Base-by-base conservation (phyloP, 2,797 vertebrate genomes). In the Pantherophis alleghaniensis region DNA sequence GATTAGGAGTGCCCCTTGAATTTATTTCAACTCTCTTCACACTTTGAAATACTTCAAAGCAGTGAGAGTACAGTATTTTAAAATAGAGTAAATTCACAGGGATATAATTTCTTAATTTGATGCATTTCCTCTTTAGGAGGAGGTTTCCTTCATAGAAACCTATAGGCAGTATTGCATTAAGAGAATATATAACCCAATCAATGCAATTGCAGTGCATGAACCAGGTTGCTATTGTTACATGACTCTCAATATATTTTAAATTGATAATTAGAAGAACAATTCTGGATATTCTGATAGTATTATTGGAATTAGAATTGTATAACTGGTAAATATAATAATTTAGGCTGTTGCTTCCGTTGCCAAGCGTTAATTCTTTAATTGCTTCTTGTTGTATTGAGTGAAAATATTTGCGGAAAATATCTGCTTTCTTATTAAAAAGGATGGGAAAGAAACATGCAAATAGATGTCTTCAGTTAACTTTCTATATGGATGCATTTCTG, bases 271-370 rank as follows among this genome's bases (percentile, higher is more conserved):
- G 47, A 94, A 32, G 87, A 92, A 53, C 91, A 0, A 0, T 93
- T 94, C 63, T 93, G 93, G 95, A 95, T 92, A 83, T 93, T 94
- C 56, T 90, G 93, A 86, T 88, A 94, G 53, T 63, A 94, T 94
- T 95, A 93, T 61, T 94, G 92, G 47, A 90, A 94, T n/a, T 61
- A 74, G 88, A 90, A 95, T 94, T 94, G 94, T 95, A 87, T 93
- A 20, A 92, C 91, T 95, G 60, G 89, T 93, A 88, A 69, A 9
- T 57, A 57, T 60, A 93, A 94, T 95, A 94, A 95, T 91, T 11
- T 91, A 92, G 93, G 28, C 92, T 92, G 37, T 86, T 92, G 42
- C 51, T 69, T 32, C 26, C 66, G 86, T 92, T 93, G 92, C 94
- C 92, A 91, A 86, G 32, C 14, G 11, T 90, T 89, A 92, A 0